Base-by-base conservation (phyloP, 2,797 vertebrate genomes). In the Rhyacichthys aspro region DNA sequence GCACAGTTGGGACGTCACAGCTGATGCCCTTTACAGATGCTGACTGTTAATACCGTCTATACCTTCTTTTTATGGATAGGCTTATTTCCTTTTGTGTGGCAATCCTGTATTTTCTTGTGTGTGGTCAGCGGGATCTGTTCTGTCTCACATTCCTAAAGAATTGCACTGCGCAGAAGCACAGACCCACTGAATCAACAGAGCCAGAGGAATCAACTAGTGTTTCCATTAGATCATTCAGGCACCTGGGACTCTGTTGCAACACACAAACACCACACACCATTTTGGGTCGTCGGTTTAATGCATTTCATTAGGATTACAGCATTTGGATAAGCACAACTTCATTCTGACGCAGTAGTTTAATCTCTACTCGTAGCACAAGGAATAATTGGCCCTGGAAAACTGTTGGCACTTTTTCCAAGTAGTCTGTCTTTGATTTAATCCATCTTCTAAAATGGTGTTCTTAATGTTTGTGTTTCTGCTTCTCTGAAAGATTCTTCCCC, bases 131-230 rank as follows among this genome's bases (percentile, higher is more conserved):
- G 3, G 18, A 48, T 57, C 43, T 2, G 12, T 69, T 56, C 60
- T 39, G 54, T 57, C 48, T 71, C 56, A 76, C 71, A 74, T 78
- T 86, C 75, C 69, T 67, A 49, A 47, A 46, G 37, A 46, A 50
- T 45, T 67, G 49, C 64, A 70, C 72, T 47, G 59, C 67, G 19
- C 72, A 45, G 49, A 84, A 73, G 71, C 64, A 70, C 76, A 84
- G 57, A 74, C 54, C 36, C 52, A 8, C 64, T 15, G 15, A 48
- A 34, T 49, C 36, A 3, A 9, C 38, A 12, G 16, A 63, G 50
- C 55, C 70, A 63, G 47, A 50, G 42, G 48, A 43, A 65, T 64
- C 63, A 49, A 67, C 66, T 47, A 49, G 52, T 73, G 36, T 80
- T 83, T 82, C 73, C 70, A 64, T 72, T 42, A 41, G 47, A 61